Evolutionary conservation across 2,113 vertebrate genomes (phyloP).

Genomic region (Verasper variegatus): DNA sequence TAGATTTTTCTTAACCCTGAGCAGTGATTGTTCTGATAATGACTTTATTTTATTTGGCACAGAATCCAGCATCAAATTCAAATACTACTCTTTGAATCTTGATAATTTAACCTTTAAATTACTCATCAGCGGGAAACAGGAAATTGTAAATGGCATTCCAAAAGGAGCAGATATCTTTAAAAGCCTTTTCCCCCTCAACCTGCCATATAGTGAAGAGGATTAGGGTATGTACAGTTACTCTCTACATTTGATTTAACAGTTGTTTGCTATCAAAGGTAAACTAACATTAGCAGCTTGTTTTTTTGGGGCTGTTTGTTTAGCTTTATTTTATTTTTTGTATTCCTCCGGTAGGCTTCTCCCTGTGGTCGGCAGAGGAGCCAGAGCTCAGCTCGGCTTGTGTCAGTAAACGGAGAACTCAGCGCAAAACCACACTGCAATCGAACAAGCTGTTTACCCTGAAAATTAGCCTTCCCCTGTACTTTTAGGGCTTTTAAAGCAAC

Average conservation of each 20-base stretch:
- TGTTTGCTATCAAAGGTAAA: slow-evolving; percentile 63
- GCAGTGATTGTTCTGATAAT: slow-evolving; percentile 7
- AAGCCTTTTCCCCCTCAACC: slow-evolving; percentile 32
- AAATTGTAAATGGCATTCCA: slow-evolving; percentile 37
- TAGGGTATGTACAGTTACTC: slow-evolving; percentile 38
- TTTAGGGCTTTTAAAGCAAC: slow-evolving; percentile 73
- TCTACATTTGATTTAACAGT: slow-evolving; percentile 42
- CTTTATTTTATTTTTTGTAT: neutral
- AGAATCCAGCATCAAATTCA: slow-evolving; percentile 6
- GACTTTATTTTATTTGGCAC: neutral
- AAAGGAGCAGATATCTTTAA: slow-evolving; percentile 61
- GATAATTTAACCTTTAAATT: slow-evolving; percentile 40
- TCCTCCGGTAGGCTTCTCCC: slow-evolving; percentile 47
- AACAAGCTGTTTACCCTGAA: slow-evolving; percentile 77
- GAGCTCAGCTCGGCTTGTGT: slow-evolving; percentile 66
- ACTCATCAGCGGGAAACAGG: slow-evolving; percentile 16
- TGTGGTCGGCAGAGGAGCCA: slow-evolving; percentile 67
- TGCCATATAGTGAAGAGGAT: slow-evolving; percentile 28
- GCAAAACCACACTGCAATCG: slow-evolving; percentile 75
- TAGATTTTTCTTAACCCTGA: neutral
- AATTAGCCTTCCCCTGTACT: slow-evolving; percentile 76
- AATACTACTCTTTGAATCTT: neutral
- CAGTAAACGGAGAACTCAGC: slow-evolving; percentile 72
- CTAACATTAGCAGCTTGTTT: slow-evolving; percentile 42
- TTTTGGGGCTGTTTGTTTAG: neutral